Conservation (phyloP, 2,797 vertebrate species). For the Adelosebastes latens region DNA sequence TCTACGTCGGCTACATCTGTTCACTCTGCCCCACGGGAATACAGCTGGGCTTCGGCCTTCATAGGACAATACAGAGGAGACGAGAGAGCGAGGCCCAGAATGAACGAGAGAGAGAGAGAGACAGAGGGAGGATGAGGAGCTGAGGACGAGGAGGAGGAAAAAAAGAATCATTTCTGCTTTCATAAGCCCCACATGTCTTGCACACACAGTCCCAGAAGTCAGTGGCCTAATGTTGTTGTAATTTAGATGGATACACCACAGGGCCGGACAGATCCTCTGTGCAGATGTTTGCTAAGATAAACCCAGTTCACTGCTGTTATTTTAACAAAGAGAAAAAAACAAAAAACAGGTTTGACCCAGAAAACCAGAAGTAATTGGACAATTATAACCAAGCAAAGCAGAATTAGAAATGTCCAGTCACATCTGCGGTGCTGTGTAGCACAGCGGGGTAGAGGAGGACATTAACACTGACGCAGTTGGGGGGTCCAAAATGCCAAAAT, state of each 20-base stretch:
- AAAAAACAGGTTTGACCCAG: conserved; percentile 16
- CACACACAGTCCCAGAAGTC: conserved; percentile 47
- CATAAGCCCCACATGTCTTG: conserved; percentile 58
- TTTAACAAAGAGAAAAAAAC: background rate
- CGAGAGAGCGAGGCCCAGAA: background rate
- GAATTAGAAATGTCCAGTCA: conserved; percentile 32
- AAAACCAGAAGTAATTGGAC: conserved; percentile 32
- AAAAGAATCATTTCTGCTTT: conserved; percentile 66
- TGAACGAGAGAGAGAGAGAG: conserved; percentile 11
- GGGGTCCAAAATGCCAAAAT: background rate
- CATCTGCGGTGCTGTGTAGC: conserved; percentile 44
- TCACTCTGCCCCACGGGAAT: conserved; percentile 72
- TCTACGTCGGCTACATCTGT: conserved; percentile 73
- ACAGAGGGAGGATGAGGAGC: background rate
- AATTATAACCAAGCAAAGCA: conserved; percentile 8
- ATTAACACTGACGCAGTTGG: background rate
- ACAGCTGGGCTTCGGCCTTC: conserved; percentile 80
- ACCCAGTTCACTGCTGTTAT: conserved; percentile 4
- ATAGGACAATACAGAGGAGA: conserved; percentile 68
- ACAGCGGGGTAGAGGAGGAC: background rate
- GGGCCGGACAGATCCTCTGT: background rate
- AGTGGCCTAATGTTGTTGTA: conserved; percentile 16
- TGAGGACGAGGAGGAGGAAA: conserved; percentile 7
- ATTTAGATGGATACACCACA: conserved; percentile 22
- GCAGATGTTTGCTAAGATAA: conserved; percentile 51